These are phyloP conservation scores for Lota lota DNA, from an alignment of 2,113 vertebrate genomes.

Conservation along the genomic window DNA sequence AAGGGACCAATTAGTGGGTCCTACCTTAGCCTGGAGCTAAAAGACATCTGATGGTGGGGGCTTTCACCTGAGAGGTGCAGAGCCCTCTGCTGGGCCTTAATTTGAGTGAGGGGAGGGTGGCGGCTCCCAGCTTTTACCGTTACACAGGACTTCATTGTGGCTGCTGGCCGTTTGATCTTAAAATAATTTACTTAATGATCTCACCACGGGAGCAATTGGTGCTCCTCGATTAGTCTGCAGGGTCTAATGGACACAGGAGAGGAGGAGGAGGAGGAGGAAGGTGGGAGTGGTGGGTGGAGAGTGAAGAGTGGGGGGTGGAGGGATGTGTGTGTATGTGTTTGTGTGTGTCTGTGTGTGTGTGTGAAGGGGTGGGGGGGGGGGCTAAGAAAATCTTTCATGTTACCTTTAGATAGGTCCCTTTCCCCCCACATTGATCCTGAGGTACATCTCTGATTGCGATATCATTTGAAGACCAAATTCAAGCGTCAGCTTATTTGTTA, in stretches of 20 bases:
- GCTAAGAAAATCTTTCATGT: conserved; percentile 58
- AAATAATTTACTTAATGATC: conserved; percentile 99
- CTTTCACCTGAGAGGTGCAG: conserved; percentile 88
- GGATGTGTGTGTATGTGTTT: conserved; percentile 13
- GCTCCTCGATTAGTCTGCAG: conserved; percentile 95
- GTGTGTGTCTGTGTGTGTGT: neutral
- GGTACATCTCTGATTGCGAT: conserved; percentile 26
- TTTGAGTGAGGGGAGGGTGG: conserved; percentile 82
- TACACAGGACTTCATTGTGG: conserved; percentile 97
- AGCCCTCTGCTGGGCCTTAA: conserved; percentile 91
- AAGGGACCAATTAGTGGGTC: conserved; percentile 97
- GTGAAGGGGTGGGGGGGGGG: conserved; percentile 27
- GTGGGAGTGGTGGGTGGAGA: conserved; percentile 51
- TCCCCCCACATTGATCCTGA: conserved; percentile 48
- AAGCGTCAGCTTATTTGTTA: too few species aligned
- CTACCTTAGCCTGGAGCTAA: conserved; percentile 98
- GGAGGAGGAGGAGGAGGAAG: conserved; percentile 80
- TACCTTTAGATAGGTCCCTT: conserved; percentile 48
- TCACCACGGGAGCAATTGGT: conserved; percentile 97
- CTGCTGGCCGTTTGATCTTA: conserved; percentile 99
- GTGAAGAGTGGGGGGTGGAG: neutral
- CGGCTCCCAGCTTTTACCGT: conserved; percentile 93
- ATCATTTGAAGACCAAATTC: too few species aligned
- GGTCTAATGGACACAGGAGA: conserved; percentile 97
- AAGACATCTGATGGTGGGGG: conserved; percentile 90